A percentile compares a stretch with the other conserved stretches of the same genome.
phyloP scores from a whole-genome alignment of 2,113 vertebrate genomes.

The Accipiter virgatus region DNA sequence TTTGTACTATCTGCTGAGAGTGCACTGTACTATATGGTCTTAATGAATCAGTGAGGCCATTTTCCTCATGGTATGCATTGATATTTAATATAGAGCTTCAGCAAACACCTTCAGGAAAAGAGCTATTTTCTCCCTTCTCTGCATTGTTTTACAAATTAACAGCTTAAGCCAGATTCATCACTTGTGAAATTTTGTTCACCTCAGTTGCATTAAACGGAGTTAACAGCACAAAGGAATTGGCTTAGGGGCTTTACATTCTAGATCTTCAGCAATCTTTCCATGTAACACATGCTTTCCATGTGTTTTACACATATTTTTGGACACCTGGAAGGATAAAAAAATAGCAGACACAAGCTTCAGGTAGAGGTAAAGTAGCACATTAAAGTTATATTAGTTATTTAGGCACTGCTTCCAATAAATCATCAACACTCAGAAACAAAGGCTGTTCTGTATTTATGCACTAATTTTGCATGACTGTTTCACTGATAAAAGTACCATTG shows the following conservation, averaged over 20 bases:
- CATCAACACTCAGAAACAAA: neutral
- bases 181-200: neutral
- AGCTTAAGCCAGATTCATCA: neutral
- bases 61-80: neutral
- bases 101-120: neutral
- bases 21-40: neutral
- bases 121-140: neutral
- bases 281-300: fast-evolving
- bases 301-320: neutral
- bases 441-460: neutral
- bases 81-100: neutral
- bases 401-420: neutral
- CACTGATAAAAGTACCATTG: neutral
- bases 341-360: neutral
- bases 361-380: neutral
- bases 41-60: neutral
- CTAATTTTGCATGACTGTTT: neutral
- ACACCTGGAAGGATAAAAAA: neutral
- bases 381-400: neutral
- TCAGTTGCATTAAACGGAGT: neutral
- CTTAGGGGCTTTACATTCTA: neutral
- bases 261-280: neutral
- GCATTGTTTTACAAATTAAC: neutral
- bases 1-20: neutral
- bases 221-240: neutral